phyloP scores from a whole-genome alignment of 2,888 invertebrate genomes.

The Mythimna impura region DNA sequence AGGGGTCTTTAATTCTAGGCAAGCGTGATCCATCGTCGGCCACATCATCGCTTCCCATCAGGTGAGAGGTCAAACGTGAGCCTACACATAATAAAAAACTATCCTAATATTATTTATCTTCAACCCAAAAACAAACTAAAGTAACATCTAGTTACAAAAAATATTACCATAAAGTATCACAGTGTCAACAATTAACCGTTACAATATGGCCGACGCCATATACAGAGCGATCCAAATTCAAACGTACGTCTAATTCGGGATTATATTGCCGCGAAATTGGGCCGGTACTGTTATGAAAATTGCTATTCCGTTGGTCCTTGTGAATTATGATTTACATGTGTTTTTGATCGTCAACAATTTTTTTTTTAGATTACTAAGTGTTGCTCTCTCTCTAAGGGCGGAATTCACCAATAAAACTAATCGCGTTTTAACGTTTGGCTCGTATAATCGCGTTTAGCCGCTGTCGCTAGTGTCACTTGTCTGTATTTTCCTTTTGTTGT shows the following conservation, averaged over 20 bases:
- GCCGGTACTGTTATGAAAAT: slow-evolving; percentile 58
- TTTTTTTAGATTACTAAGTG: slow-evolving; percentile 4
- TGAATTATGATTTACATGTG: slow-evolving; percentile 57
- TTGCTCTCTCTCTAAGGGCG: slow-evolving; percentile 48
- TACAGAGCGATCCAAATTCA: slow-evolving; percentile 69
- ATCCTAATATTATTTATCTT: not conserved
- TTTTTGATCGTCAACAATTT: slow-evolving; percentile 36
- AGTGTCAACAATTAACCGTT: slow-evolving; percentile 61
- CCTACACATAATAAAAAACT: too few species aligned
- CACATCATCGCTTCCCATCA: too few species aligned
- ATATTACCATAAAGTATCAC: slow-evolving; percentile 50
- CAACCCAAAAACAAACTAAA: slow-evolving; percentile 3
- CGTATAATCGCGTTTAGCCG: too few species aligned
- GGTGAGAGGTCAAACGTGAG: too few species aligned
- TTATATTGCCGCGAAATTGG: slow-evolving; percentile 74
- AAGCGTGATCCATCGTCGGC: too few species aligned
- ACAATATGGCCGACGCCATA: slow-evolving; percentile 65
- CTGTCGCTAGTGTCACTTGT: too few species aligned
- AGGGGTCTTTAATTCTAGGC: too few species aligned
- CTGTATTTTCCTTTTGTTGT: too few species aligned
- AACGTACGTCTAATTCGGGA: slow-evolving; percentile 72
- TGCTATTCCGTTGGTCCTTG: slow-evolving; percentile 48
- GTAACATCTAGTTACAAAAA: slow-evolving; percentile 19
- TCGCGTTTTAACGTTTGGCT: too few species aligned
- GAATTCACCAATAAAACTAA: too few species aligned